Conservation (phyloP, 2,888 invertebrate genomes). For the Parthenolecanium corni region DNA sequence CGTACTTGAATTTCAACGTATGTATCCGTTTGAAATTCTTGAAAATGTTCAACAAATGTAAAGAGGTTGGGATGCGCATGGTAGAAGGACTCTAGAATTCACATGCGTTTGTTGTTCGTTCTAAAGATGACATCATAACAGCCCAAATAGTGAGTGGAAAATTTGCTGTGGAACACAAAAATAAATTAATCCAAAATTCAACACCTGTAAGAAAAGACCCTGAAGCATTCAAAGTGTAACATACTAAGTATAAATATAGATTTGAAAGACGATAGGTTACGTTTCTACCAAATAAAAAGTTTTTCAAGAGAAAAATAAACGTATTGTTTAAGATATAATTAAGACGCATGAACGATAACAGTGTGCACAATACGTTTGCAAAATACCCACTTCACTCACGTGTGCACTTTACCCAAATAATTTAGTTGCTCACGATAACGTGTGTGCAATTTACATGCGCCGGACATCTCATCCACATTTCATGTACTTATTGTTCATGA, state of each 20-base stretch:
- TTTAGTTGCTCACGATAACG: not conserved
- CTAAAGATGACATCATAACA: no score
- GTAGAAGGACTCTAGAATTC: conserved; percentile 6
- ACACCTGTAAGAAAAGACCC: not conserved
- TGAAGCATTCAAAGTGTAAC: not conserved
- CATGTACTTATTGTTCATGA: no score
- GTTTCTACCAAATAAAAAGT: no score
- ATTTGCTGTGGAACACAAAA: no score
- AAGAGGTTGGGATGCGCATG: no score
- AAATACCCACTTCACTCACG: not conserved
- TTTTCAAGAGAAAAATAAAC: no score
- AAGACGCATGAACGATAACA: not conserved
- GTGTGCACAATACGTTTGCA: not conserved
- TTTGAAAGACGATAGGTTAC: no score
- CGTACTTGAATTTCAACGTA: conserved; percentile 19
- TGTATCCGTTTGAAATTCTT: conserved; percentile 2
- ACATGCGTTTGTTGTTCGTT: no score
- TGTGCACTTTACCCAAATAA: conserved; percentile 2
- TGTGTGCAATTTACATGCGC: conserved; percentile 10
- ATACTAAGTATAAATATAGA: no score
- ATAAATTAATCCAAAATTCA: not conserved
- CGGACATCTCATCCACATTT: no score
- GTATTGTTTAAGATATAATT: no score
- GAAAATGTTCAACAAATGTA: conserved; percentile 5
- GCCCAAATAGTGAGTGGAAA: conserved; percentile 18